Conservation (phyloP, 2,888 invertebrate genomes). For the Hyalella azteca region DNA sequence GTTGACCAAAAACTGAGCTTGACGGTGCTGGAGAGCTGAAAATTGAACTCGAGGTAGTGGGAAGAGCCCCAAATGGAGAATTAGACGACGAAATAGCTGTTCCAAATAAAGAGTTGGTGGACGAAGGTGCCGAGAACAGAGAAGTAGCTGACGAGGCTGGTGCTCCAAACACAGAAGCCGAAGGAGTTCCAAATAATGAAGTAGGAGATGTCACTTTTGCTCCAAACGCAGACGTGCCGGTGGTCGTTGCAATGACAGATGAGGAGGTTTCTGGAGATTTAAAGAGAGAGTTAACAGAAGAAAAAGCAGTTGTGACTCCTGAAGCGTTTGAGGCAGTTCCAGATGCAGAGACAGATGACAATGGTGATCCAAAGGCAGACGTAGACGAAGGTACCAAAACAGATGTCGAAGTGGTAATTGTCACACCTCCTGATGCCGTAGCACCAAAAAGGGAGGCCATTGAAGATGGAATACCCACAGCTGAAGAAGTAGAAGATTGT, state of each 20-base stretch:
- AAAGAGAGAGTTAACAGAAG: no score
- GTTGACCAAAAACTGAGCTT: constrained; percentile 29
- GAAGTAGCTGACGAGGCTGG: background rate
- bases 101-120: constrained; percentile 38
- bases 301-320: background rate
- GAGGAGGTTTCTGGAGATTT: no score
- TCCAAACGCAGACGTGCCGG: no score
- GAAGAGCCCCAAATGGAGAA: background rate
- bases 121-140: background rate
- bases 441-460: background rate
- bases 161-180: constrained; percentile 1
- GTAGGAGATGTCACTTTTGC: no score
- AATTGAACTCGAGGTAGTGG: background rate
- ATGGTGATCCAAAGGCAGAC: background rate
- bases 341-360: background rate
- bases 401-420: background rate
- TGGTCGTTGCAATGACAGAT: no score
- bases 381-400: background rate
- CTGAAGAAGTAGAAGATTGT: no score
- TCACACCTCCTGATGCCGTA: background rate
- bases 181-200: background rate
- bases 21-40: constrained; percentile 22
- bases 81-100: background rate
- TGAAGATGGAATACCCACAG: background rate
- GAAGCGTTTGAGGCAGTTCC: background rate